Conservation (phyloP, 1,140 invertebrate genomes). For the Panagrolaimus sp. region DNA sequence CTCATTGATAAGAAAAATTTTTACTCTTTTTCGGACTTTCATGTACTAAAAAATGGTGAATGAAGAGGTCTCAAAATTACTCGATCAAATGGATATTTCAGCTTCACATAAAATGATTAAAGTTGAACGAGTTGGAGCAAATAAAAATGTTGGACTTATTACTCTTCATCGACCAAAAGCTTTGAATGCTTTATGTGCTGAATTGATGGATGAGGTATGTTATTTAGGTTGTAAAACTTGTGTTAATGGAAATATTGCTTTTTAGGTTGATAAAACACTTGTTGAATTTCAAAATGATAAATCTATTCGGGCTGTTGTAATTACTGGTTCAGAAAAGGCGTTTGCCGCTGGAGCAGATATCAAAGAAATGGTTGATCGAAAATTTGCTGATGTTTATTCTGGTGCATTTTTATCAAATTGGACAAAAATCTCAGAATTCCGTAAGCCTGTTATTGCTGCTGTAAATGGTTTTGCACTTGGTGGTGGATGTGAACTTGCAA, state of each 20-base stretch:
- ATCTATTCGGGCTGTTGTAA: conserved; percentile 75
- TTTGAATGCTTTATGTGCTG: conserved; percentile 83
- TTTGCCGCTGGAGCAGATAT: conserved; percentile 95
- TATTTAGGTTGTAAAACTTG: neutral
- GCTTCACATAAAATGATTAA: conserved; percentile 42
- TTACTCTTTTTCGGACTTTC: too few species aligned
- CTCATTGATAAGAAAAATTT: too few species aligned
- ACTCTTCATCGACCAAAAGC: conserved; percentile 86
- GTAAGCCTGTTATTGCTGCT: conserved; percentile 93
- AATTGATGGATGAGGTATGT: conserved; percentile 73
- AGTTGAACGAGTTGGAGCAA: conserved; percentile 38
- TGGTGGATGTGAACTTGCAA: conserved; percentile 94
- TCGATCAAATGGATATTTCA: neutral
- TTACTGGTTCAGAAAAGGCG: conserved; percentile 91
- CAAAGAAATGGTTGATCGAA: conserved; percentile 85
- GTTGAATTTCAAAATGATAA: conserved; percentile 73
- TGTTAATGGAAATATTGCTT: neutral
- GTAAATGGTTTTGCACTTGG: conserved; percentile 94
- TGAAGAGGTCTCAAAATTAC: too few species aligned
- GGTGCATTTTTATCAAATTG: conserved; percentile 75
- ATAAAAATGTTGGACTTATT: conserved; percentile 79
- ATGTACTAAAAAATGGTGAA: too few species aligned
- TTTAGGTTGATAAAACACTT: conserved; percentile 69
- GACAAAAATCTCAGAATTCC: conserved; percentile 71
- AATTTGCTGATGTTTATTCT: conserved; percentile 70